Conservation (phyloP, 2,113 vertebrate species). For the Aptenodytes forsteri region DNA sequence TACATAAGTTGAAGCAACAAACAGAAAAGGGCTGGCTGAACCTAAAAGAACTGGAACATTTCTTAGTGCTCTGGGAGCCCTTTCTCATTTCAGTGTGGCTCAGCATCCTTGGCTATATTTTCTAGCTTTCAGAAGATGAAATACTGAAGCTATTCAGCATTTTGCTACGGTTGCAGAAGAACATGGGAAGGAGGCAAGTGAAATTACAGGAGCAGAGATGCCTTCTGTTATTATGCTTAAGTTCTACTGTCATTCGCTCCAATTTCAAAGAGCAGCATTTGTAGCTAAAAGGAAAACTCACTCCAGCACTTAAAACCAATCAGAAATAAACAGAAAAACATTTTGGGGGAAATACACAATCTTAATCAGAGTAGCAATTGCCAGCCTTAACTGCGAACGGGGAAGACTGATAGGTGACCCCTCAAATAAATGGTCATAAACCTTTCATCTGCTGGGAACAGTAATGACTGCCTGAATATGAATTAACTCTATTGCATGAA, state of each 20-base stretch:
- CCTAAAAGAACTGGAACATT: slow-evolving; percentile 46
- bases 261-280: slow-evolving; percentile 9
- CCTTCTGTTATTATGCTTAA: not conserved
- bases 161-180: not conserved
- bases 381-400: not conserved
- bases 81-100: slow-evolving; percentile 35
- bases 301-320: not conserved
- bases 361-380: not conserved
- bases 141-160: not conserved
- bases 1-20: slow-evolving; percentile 58
- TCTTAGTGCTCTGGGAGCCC: slow-evolving; percentile 6
- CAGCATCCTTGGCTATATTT: not conserved
- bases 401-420: not conserved
- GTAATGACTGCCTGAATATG: not conserved
- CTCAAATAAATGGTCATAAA: not conserved
- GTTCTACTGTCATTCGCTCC: not conserved
- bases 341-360: not conserved
- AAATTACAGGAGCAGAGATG: not conserved
- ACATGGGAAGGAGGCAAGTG: not conserved
- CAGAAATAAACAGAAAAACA: slow-evolving; percentile 15
- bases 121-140: slow-evolving; percentile 48
- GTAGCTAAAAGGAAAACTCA: slow-evolving; percentile 16
- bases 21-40: slow-evolving; percentile 55
- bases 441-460: not conserved
- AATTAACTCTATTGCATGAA: not conserved